Evolutionary conservation across 2,797 vertebrate genomes (phyloP).

Genomic region (Erethizon dorsatum): DNA sequence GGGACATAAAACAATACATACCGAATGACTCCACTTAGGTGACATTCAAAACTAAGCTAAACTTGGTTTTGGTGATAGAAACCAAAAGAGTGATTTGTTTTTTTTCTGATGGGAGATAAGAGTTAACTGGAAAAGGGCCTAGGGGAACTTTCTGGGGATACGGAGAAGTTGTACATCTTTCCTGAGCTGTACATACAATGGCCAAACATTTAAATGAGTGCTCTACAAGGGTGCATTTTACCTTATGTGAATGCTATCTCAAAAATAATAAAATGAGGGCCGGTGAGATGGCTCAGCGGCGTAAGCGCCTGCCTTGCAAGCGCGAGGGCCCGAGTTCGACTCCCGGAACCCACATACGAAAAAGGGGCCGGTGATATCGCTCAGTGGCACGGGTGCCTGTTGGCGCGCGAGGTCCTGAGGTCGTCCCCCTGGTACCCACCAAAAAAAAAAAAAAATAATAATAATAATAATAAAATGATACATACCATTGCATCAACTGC

Average conservation of each 20-base stretch:
- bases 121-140: neutral
- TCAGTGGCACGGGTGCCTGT: no score
- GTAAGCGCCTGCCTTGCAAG: no score
- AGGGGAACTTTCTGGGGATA: neutral
- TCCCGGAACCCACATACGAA: no score
- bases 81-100: neutral
- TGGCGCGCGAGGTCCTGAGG: no score
- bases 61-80: neutral
- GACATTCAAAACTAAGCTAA: neutral
- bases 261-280: neutral
- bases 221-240: neutral
- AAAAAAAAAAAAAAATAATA: no score
- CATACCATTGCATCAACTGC: neutral
- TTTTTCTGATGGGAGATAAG: neutral
- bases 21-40: neutral
- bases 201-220: neutral
- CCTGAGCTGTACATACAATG: neutral
- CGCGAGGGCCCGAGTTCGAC: no score
- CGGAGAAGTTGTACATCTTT: neutral
- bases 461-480: neutral
- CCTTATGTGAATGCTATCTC: neutral
- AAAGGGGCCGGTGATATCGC: no score
- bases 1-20: neutral
- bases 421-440: no score
- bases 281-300: no score